Percentiles rank a stretch among this genome's conserved stretches.
Conservation (phyloP, 2,888 invertebrate genomes). For the Nemotelus nigrinus region DNA sequence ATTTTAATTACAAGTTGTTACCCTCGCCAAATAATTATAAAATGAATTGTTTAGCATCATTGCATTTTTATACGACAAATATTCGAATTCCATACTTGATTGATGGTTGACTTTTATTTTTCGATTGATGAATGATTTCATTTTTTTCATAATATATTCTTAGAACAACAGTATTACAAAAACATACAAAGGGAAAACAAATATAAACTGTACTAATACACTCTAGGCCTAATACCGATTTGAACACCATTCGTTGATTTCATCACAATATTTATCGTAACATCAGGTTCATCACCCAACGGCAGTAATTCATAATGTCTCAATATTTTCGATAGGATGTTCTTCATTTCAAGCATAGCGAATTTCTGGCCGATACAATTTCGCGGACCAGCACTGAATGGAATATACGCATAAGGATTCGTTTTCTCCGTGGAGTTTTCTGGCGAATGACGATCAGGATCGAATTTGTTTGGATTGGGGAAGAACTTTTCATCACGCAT, state of each 20-base stretch:
- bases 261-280: constrained; percentile 56
- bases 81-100: too few species aligned
- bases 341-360: constrained; percentile 59
- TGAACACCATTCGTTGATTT: constrained; percentile 59
- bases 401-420: constrained; percentile 57
- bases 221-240: constrained; percentile 55
- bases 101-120: too few species aligned
- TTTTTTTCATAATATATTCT: too few species aligned
- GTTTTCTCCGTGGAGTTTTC: constrained; percentile 61
- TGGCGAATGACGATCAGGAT: constrained; percentile 62
- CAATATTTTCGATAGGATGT: constrained; percentile 57
- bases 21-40: too few species aligned
- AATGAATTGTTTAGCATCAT: too few species aligned
- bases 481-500: constrained; percentile 57
- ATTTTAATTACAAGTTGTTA: too few species aligned
- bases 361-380: constrained; percentile 64
- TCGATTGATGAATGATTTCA: too few species aligned
- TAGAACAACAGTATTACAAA: too few species aligned
- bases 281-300: constrained; percentile 56
- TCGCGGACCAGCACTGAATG: constrained; percentile 66
- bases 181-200: too few species aligned
- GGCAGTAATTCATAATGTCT: constrained; percentile 58
- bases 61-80: too few species aligned
- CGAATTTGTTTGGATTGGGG: constrained; percentile 57
- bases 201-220: constrained; percentile 9